Evolutionary conservation across 2,113 vertebrate genomes (phyloP), one percentile per base, ranked within the genome.

Genomic region (Bostrychus sinensis): DNA sequence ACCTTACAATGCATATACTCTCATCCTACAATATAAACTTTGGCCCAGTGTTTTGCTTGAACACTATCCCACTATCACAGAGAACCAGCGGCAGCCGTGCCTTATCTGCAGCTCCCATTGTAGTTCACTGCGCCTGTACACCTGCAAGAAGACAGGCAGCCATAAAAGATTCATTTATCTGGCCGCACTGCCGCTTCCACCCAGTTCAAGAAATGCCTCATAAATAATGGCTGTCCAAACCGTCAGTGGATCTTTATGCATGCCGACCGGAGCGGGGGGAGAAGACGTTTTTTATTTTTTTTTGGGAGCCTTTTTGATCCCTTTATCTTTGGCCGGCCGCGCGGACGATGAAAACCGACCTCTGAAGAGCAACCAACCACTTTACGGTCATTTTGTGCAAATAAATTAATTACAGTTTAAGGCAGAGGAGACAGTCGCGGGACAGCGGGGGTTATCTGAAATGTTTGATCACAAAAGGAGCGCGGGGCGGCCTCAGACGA

Each of bases 191-290:
- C 60, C 62, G 56, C 66, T 72, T 69, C 56, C 55, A 34, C 34
- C 30, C 28, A 62, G 50, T 73, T 77, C 28, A 72, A n/a, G 53
- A 23, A 75, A 78, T 57, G 59, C 30, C 57, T 72, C 38, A 84
- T 88, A 53, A 88, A 81, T 80, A 82, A 81, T 62, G 56, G 38
- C 72, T 65, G 55, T 34, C 61, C 43, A 68, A n/a, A n/a, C 66
- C 66, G 62, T 70, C 70, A 56, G 37, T 68, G 54, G 56, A 60
- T 79, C 64, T 79, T 64, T 54, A 62, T 71, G 50, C 46, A 50
- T 63, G 55, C 57, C 25, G 72, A 82, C 54, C 43, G 26, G 13
- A 62, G 56, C 41, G 20, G 38, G 25, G n/a, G n/a, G n/a, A n/a
- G n/a, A n/a, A 58, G 14, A 69, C 32, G 50, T 22, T 50, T 14